A percentile compares a stretch with the other conserved stretches of the same genome.
phyloP scores from a whole-genome alignment of 1,140 invertebrate species.

The Ceratina japonica region DNA sequence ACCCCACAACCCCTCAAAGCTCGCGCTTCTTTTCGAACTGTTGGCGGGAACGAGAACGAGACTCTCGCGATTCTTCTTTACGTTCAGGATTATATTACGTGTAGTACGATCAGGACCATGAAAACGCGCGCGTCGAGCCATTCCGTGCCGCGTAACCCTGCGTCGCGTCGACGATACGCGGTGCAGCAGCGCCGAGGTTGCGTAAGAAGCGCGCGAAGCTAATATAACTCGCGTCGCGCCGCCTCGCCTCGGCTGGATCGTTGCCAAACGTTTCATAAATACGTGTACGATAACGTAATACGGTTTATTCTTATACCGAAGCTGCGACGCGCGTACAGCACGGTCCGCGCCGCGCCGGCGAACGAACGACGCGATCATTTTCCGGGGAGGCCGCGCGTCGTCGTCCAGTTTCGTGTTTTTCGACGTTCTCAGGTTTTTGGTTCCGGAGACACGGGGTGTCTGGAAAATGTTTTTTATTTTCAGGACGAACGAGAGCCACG shows the following conservation, averaged over 20 bases:
- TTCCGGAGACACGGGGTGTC: too few relatives aligned
- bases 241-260: conserved; percentile 35
- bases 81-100: too few relatives aligned
- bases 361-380: conserved; percentile 1
- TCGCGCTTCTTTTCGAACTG: conserved; percentile 37
- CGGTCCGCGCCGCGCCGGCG: conserved; percentile 40
- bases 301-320: conserved; percentile 58
- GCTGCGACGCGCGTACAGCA: conserved; percentile 33
- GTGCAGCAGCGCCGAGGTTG: conserved; percentile 26
- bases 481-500: too few relatives aligned
- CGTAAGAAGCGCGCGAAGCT: conserved; percentile 46
- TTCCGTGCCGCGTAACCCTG: not conserved
- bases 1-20: conserved; percentile 4
- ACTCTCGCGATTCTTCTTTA: not conserved
- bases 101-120: too few relatives aligned
- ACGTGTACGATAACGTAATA: conserved; percentile 61
- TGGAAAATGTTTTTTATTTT: too few relatives aligned
- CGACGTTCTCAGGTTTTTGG: too few relatives aligned
- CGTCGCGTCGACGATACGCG: not conserved
- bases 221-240: conserved; percentile 45
- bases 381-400: conserved; percentile 4
- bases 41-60: conserved; percentile 43
- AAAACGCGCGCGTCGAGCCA: not conserved
- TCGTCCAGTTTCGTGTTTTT: too few relatives aligned
- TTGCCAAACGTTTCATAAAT: conserved; percentile 61